A percentile compares a stretch with the other conserved stretches of the same genome.
phyloP scores from a whole-genome alignment of 2,797 vertebrate species.

The Falco columbarius region DNA sequence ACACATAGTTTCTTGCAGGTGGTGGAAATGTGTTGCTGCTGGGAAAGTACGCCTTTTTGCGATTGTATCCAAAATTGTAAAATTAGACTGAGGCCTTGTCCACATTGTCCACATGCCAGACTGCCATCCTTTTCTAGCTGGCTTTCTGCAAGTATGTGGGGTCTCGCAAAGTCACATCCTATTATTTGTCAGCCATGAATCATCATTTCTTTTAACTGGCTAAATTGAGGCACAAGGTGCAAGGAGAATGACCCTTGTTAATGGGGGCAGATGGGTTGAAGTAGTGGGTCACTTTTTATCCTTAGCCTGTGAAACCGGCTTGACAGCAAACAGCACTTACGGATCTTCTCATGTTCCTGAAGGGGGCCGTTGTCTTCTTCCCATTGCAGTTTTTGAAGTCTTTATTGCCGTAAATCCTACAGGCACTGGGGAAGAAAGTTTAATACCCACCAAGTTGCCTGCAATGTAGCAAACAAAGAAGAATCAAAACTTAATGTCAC shows the following conservation, averaged over 20 bases:
- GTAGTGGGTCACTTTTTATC: slow-evolving; percentile 15
- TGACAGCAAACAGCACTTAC: neutral
- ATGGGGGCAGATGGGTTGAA: neutral
- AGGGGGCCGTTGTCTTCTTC: neutral
- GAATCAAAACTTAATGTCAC: neutral
- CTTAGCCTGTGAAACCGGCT: neutral
- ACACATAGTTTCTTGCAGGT: neutral
- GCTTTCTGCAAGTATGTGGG: neutral
- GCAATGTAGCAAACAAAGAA: neutral
- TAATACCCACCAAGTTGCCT: neutral
- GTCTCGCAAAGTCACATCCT: neutral
- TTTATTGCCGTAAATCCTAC: neutral
- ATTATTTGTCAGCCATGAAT: slow-evolving; percentile 10
- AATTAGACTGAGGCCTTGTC: neutral
- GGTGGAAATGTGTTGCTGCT: neutral
- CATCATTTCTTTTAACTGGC: slow-evolving; percentile 1
- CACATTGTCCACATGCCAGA: neutral
- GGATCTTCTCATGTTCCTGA: neutral
- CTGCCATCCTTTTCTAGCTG: neutral
- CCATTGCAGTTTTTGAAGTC: neutral
- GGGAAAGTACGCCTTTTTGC: neutral
- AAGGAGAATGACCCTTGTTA: slow-evolving; percentile 1
- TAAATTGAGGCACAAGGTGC: neutral
- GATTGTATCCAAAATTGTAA: neutral
- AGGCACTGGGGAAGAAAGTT: neutral